Percentiles rank a stretch among this genome's conserved stretches.
These are phyloP conservation scores for Gerris buenoi DNA, from an alignment of 1,140 invertebrate genomes.

Conservation along the genomic window DNA sequence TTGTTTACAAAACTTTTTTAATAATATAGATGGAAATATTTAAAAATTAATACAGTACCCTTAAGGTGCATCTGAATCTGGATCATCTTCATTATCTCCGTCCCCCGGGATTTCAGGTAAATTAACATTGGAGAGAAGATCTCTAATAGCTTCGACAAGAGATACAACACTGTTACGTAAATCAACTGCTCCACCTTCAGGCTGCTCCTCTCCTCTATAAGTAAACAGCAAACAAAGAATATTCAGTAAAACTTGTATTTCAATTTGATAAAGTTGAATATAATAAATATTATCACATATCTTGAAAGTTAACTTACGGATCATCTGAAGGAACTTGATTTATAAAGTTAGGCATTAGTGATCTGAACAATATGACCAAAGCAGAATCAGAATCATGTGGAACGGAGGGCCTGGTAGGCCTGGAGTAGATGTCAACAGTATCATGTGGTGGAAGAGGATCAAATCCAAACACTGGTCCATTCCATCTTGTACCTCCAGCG, in stretches of 20 bases:
- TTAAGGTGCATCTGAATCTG: constrained; percentile 19
- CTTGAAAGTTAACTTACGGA: constrained; percentile 19
- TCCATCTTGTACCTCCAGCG: constrained; percentile 13
- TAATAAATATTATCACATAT: too few species aligned
- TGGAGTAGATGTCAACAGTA: constrained; percentile 53
- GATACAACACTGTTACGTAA: constrained; percentile 44
- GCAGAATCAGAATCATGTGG: constrained; percentile 25
- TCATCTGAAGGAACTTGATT: constrained; percentile 23
- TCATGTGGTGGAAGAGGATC: constrained; percentile 68
- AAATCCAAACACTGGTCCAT: constrained; percentile 53
- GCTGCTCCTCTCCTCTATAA: constrained; percentile 17
- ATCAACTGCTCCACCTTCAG: constrained; percentile 29
- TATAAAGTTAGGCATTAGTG: constrained; percentile 44
- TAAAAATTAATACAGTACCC: too few species aligned
- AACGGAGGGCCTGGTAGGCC: constrained; percentile 32
- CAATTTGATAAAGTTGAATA: too few species aligned
- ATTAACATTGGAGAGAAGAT: constrained; percentile 47
- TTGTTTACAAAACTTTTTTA: too few species aligned
- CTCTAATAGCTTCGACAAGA: constrained; percentile 54
- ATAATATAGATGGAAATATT: too few species aligned
- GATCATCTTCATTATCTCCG: constrained; percentile 22
- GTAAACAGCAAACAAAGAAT: constrained; percentile 12
- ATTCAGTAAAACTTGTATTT: too few species aligned
- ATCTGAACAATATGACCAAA: constrained; percentile 47
- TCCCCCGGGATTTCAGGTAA: constrained; percentile 23